Base-by-base conservation (phyloP, 2,888 invertebrate species). In the Scaptomyza caliginosa region DNA sequence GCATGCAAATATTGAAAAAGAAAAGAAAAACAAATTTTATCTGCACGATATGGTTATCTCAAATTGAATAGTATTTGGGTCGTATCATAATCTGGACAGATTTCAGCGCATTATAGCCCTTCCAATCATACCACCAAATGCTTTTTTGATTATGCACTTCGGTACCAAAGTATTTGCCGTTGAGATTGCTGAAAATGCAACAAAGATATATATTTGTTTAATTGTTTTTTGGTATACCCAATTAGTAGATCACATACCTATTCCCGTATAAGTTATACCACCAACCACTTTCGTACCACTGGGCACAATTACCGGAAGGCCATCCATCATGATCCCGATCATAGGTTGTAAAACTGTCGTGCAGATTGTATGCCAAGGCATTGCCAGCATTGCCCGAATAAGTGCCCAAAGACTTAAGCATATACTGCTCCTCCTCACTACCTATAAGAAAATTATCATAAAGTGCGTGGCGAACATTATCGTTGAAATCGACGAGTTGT, bases 91-190 rank as follows among this genome's bases (percentile, higher is more conserved):
- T 66, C 32, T 66, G 36, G 2, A 57, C 70, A 7, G 70, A 19
- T 5, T 39, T 23, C 2, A 70, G 8, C 4, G 49, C 1, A 0
- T 0, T 0, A 11, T 70, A 66, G 6, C 40, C 17, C n/a, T 50
- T 54, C 70, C 52, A 70, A 4, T 4, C 0, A 2, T 24, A 60
- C 66, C 70, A 70, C 70, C 60, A 70, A 56, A 71, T 67, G 49
- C 62, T 7, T n/a, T 26, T 0, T 4, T 6, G 1, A 7, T 16
- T 11, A 0, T 2, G 0, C 1, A 10, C 16, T 28, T 46, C 3
- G 0, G 0, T 0, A 3, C 19, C 0, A 19, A 38, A 38, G 32
- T 62, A 67, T 11, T n/a, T 3, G 0, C 62, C 70, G n/a, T 56
- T 66, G 3, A 66, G 56, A n/a, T 70, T 70, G 30, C 70, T 70